These are phyloP conservation scores for Tangara arthus DNA, from an alignment of 2,797 vertebrate species.

Conservation along the genomic window DNA sequence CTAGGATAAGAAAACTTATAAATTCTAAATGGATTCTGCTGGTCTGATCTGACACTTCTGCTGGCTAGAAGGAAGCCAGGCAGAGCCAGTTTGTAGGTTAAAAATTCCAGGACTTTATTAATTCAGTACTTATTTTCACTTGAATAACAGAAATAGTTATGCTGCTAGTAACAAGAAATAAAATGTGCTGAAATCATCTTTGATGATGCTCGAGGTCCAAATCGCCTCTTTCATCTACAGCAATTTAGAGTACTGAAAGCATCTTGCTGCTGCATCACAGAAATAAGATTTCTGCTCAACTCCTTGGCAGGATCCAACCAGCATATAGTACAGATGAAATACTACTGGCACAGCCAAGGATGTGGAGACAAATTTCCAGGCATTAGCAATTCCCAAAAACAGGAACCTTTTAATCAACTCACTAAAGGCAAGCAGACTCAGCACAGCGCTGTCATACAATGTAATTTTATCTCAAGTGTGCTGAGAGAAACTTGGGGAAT, in stretches of 20 bases:
- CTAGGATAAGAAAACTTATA: background rate
- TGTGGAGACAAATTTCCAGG: background rate
- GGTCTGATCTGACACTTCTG: background rate
- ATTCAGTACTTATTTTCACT: background rate
- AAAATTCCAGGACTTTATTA: background rate
- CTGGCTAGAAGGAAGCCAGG: background rate
- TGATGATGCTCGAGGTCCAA: background rate
- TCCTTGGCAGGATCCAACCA: background rate
- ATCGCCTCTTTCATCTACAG: background rate
- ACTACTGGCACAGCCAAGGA: background rate
- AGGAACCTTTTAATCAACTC: background rate
- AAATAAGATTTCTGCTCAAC: background rate
- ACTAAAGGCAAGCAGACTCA: background rate
- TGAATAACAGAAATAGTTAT: background rate
- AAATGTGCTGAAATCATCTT: background rate
- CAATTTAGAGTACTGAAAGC: background rate
- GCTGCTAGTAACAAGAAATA: background rate
- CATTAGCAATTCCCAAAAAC: background rate
- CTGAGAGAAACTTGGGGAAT: background rate
- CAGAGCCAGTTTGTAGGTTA: background rate
- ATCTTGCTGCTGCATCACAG: background rate
- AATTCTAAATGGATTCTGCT: background rate
- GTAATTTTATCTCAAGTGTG: background rate
- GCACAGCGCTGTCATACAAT: background rate
- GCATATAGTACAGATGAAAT: background rate